phyloP scores from a whole-genome alignment of 2,113 vertebrate species.

The Microcebus murinus region DNA sequence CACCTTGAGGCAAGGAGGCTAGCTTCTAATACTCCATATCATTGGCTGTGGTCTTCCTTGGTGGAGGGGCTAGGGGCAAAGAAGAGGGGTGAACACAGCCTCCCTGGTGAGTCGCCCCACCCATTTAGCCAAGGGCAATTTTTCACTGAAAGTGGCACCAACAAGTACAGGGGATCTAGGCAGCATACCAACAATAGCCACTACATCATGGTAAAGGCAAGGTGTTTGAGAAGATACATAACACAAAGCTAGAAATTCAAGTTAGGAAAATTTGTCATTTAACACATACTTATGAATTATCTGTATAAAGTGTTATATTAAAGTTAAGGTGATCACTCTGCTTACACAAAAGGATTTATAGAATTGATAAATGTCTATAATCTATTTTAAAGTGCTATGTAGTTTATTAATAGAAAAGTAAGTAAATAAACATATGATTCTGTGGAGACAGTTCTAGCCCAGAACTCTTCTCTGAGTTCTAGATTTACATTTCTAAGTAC shows the following conservation, averaged over 20 bases:
- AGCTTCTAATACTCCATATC: neutral
- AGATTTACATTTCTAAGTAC: neutral
- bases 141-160: neutral
- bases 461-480: neutral
- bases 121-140: neutral
- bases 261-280: neutral
- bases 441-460: neutral
- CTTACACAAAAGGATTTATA: neutral
- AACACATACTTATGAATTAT: neutral
- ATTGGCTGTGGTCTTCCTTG: neutral
- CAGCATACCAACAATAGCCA: neutral
- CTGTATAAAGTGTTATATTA: neutral
- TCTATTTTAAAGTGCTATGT: neutral
- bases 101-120: neutral
- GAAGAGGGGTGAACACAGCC: neutral
- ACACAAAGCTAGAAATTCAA: neutral
- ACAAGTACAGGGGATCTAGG: neutral
- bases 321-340: neutral
- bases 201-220: too few relatives aligned
- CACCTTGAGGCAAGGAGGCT: neutral
- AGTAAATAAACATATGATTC: neutral
- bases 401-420: neutral
- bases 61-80: neutral
- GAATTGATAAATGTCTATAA: neutral
- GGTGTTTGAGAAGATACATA: neutral